Base-by-base conservation (phyloP, 2,797 vertebrate species). In the Enteromius argenteus region DNA sequence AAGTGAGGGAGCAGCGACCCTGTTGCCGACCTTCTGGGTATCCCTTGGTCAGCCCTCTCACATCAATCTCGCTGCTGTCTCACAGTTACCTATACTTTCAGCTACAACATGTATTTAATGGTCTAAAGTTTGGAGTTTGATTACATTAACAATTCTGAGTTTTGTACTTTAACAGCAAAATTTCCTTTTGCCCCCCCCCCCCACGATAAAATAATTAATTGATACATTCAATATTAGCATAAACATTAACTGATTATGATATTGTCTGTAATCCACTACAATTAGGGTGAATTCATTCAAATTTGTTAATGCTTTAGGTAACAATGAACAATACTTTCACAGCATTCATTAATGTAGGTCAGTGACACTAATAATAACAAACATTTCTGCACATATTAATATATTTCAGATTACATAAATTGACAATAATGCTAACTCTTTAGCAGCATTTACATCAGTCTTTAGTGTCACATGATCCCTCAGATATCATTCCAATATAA, bases 21-120 rank as follows among this genome's bases (percentile, higher is more conserved):
- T 89, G 89, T 91, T 90, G 92, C 90, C 88, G 90, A 95, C 94
- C 94, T 91, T 85, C 14, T 56, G 11, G 84, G 88, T 90, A 88
- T 92, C 93, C 94, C 93, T 85, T 23, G 84, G 90, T 90, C 91
- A 90, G 93, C 92, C 92, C 93, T 91, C 91, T 92, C 88, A 91
- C 93, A 95, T 95, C 94, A 94, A 94, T 95, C 94, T 93, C 83
- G 84, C 89, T 76, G 86, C 89, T 46, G 84, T 92, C 90, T 89
- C 89, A 85, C 71, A 90, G 84, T 85, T 82, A 87, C 90, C 89
- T 79, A 87, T 87, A 88, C 80, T 91, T 91, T 92, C 91, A 89
- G 86, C 88, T 30, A 91, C 89, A 92, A 83, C 74, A 69, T 10
- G 79, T 46, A 83, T 86, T 78, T 89, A 90, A 91, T 85, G 89